Evolutionary conservation across 2,113 vertebrate genomes (phyloP), one percentile per base, ranked within the genome.

Genomic region (Hippocampus mohnikei): DNA sequence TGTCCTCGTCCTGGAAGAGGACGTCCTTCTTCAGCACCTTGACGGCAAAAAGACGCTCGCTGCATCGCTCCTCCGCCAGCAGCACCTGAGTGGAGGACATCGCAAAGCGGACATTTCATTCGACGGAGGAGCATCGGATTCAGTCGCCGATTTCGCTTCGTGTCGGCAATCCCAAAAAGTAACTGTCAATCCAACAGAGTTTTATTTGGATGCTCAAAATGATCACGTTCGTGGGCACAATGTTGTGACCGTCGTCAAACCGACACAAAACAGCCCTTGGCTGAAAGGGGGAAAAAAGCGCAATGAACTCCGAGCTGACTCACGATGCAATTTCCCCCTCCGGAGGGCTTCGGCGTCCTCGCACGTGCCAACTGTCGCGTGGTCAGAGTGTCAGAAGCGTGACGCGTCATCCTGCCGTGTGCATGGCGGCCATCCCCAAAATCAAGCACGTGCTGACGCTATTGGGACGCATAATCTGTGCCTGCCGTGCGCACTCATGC

Each of bases 1-100:
- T 95, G 64, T 97, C 95, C 23, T 97, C 95, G 0, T 97, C 95
- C 89, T 96, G 95, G 78, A 95, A 95, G 25, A 97, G 93, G 48
- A 97, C 95, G 0, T 97, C 95, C 77, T 97, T 97, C 86, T 97
- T 97, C 83, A 96, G 84, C 80, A 96, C 95, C 87, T 97, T 96
- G 71, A 96, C 93, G 0, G 95, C 95, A 3, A 92, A 97, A 71
- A 96, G 90, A 37, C 93, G 93, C 44, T 96, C 95, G 0, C 92
- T 94, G 59, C 87, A 93, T 75, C 93, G 86, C 71, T 95, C 93
- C 85, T 97, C 95, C 0, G 95, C 94, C 85, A 97, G 88, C 92
- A 97, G 93, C 76, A 97, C 95, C 95, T 96, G 59, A 53, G 23
- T 48, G 10, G 40, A 16, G 50, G 21, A 5, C 9, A 8, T 2